Evolutionary conservation across 2,888 invertebrate genomes (phyloP), one percentile per base, ranked within the genome.

Genomic region (Disparrhopalites patrizii): DNA sequence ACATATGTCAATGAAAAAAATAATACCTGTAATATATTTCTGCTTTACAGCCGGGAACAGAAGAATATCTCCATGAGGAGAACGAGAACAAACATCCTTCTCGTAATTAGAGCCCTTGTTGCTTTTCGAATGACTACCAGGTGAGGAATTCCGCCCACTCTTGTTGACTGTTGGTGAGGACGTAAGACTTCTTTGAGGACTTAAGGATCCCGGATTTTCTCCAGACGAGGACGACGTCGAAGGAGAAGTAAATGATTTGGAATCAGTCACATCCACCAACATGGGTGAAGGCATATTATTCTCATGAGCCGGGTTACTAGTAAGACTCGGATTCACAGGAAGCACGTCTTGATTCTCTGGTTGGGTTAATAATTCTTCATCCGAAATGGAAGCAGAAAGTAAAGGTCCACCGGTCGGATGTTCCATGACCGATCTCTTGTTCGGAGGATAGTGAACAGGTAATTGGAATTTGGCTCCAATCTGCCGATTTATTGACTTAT

Each of bases 1-100:
- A n/a, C n/a, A n/a, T n/a, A n/a, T n/a, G n/a, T n/a, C n/a, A n/a
- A n/a, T n/a, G n/a, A n/a, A n/a, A n/a, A n/a, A n/a, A n/a, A n/a
- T n/a, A n/a, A n/a, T 52, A 52, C 52, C 52, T 52, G 52, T 52
- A 52, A 52, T 52, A 30, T 30, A 52, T 27, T 30, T 52, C 52
- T 52, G 52, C 30, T 52, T 52, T 10, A 52, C 7, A 52, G 3
- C 18, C n/a, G 52, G 52, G 28, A 52, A 52, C 2, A 30, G 27
- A 3, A 47, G 47, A 13, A 7, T 23, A n/a, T 47, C 47, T 47
- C 47, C 47, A 3, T 20, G 47, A 23, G 47, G 47, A 3, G 47
- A 47, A 10, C 47, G 47, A 13, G 47, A 47, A 13, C n/a, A n/a
- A n/a, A 8, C 25, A 7, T 47, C 47, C n/a, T 25, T 47, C 3